A percentile compares a stretch with the other conserved stretches of the same genome.
These are phyloP conservation scores for Oryzias dopingdopingensis DNA, from an alignment of 2,797 vertebrate species.

Conservation along the genomic window DNA sequence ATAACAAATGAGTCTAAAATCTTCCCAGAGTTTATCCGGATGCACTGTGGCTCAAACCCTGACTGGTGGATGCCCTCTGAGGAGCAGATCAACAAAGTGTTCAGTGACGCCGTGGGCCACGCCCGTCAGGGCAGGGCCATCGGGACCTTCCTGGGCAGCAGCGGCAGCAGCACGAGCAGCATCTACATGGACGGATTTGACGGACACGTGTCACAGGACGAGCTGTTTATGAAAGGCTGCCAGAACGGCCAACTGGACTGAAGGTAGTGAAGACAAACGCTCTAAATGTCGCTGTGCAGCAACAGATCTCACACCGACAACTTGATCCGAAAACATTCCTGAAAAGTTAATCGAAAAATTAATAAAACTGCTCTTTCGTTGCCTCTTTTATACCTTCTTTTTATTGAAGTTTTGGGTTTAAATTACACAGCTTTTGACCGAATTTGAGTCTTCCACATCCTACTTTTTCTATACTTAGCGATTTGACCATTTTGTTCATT, in stretches of 20 bases:
- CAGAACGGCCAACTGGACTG: constrained; percentile 90
- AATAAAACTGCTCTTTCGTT: constrained; percentile 27
- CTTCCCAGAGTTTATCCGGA: constrained; percentile 95
- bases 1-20: background rate
- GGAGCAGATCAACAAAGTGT: constrained; percentile 99
- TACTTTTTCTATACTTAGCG: constrained; percentile 34
- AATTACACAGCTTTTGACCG: constrained; percentile 2
- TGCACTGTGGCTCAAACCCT: constrained; percentile 97
- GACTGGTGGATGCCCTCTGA: constrained; percentile 99
- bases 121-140: constrained; percentile 95
- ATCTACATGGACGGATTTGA: constrained; percentile 90
- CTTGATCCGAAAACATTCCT: constrained; percentile 57
- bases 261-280: constrained; percentile 41
- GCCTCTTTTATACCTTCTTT: constrained; percentile 46
- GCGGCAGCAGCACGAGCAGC: constrained; percentile 81
- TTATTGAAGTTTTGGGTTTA: constrained; percentile 23
- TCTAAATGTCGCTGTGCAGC: constrained; percentile 59
- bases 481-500: constrained; percentile 13
- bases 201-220: constrained; percentile 89
- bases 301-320: constrained; percentile 56
- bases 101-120: constrained; percentile 96
- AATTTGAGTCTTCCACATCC: constrained; percentile 60
- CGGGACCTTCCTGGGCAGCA: constrained; percentile 84
- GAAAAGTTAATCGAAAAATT: constrained; percentile 29
- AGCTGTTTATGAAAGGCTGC: constrained; percentile 87